These are phyloP conservation scores for Diabrotica virgifera DNA, from an alignment of 1,140 invertebrate species.

Conservation along the genomic window DNA sequence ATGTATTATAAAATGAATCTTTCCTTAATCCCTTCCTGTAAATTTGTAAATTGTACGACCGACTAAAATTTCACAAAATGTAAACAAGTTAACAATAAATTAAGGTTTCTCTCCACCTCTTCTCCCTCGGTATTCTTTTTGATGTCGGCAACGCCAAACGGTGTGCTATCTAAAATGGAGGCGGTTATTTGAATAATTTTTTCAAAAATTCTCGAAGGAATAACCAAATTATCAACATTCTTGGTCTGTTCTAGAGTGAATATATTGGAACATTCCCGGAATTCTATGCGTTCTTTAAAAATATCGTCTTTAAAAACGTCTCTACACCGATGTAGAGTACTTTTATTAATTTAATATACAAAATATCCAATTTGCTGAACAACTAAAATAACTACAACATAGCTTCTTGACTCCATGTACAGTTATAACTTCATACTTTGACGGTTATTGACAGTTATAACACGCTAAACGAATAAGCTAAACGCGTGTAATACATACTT, in stretches of 20 bases:
- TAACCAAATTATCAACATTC: constrained; percentile 5
- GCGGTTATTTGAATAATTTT: neutral
- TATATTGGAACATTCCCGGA: neutral
- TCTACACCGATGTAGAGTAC: no score
- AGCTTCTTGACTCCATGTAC: no score
- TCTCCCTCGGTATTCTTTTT: neutral
- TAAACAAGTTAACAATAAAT: constrained; percentile 11
- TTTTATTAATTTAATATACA: no score
- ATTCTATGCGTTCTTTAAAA: no score
- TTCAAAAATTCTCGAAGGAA: constrained; percentile 5
- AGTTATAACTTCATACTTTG: no score
- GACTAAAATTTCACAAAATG: constrained; percentile 5
- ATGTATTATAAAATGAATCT: neutral
- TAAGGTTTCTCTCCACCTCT: neutral
- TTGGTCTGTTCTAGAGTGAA: neutral
- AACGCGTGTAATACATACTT: no score
- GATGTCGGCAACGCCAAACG: neutral
- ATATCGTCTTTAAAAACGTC: no score
- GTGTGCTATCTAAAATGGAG: constrained; percentile 2
- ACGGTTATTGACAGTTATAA: no score
- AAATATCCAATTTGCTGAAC: no score
- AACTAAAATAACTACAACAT: no score
- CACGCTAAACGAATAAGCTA: no score
- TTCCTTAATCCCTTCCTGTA: neutral
- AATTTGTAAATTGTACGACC: neutral